These are phyloP conservation scores for Corvus hawaiiensis DNA, from an alignment of 2,113 vertebrate species.

Conservation along the genomic window DNA sequence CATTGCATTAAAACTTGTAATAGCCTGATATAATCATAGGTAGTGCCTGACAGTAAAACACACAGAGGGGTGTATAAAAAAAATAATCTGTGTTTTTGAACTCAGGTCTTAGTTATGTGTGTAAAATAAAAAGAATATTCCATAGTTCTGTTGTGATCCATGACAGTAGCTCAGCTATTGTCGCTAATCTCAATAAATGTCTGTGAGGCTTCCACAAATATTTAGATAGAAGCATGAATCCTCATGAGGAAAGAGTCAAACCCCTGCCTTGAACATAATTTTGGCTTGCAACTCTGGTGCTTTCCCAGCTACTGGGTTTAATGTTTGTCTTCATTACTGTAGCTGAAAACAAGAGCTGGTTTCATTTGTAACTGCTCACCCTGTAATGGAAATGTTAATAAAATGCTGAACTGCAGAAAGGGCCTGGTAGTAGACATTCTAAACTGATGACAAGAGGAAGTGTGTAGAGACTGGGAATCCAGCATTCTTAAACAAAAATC, in stretches of 20 bases:
- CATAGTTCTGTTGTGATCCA: neutral
- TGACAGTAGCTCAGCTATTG: neutral
- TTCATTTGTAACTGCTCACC: neutral
- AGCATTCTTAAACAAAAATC: neutral
- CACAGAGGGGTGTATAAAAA: fast-evolving
- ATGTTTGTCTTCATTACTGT: neutral
- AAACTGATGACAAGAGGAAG: neutral
- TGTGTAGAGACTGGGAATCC: neutral
- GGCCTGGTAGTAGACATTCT: neutral
- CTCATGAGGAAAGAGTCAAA: neutral
- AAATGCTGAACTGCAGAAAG: neutral
- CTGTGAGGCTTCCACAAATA: neutral
- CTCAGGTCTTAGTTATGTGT: neutral
- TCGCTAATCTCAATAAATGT: neutral
- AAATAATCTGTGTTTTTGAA: neutral
- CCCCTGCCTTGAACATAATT: neutral
- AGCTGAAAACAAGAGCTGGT: neutral
- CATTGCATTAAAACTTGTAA: neutral
- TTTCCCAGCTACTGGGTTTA: neutral
- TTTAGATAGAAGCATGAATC: neutral
- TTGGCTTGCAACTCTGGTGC: neutral
- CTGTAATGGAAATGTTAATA: neutral
- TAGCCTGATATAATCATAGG: neutral
- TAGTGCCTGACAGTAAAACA: neutral
- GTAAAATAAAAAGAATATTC: neutral